phyloP scores from a whole-genome alignment of 2,797 vertebrate species.

The Luscinia megarhynchos region DNA sequence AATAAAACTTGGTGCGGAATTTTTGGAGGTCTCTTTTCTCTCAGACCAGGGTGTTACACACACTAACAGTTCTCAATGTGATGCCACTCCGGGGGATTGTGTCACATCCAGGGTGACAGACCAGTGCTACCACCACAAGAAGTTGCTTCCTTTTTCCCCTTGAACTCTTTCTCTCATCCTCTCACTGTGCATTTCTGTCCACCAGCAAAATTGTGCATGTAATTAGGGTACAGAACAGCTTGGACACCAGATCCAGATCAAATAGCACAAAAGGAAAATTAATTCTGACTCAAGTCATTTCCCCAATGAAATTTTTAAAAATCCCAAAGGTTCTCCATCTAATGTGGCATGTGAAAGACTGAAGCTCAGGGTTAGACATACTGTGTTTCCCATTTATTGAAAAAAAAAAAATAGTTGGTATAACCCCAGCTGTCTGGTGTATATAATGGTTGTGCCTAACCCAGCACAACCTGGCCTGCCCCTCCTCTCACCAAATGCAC shows the following conservation, averaged over 20 bases:
- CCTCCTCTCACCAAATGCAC: not conserved
- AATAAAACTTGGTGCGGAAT: not conserved
- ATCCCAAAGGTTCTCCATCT: not conserved
- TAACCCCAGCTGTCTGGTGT: not conserved
- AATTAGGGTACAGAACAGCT: not conserved
- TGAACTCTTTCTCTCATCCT: not conserved
- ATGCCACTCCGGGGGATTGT: fast-evolving
- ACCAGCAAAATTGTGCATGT: not conserved
- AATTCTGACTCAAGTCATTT: not conserved
- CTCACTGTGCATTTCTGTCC: not conserved
- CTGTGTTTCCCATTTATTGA: not conserved
- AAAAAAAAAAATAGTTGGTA: not conserved
- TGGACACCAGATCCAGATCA: not conserved
- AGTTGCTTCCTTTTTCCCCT: not conserved
- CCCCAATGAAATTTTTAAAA: not conserved
- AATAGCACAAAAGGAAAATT: not conserved
- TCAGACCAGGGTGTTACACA: not conserved
- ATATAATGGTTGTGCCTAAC: not conserved
- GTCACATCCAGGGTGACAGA: not conserved
- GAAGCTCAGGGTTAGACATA: not conserved
- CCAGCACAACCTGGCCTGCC: not conserved
- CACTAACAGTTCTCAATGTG: not conserved
- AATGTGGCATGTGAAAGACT: not conserved
- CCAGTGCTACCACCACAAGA: not conserved
- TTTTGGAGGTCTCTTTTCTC: not conserved